A percentile compares a stretch with the other conserved stretches of the same genome.
Evolutionary conservation across 1,140 invertebrate genomes (phyloP).

Genomic region (Camponotus pennsylvanicus): DNA sequence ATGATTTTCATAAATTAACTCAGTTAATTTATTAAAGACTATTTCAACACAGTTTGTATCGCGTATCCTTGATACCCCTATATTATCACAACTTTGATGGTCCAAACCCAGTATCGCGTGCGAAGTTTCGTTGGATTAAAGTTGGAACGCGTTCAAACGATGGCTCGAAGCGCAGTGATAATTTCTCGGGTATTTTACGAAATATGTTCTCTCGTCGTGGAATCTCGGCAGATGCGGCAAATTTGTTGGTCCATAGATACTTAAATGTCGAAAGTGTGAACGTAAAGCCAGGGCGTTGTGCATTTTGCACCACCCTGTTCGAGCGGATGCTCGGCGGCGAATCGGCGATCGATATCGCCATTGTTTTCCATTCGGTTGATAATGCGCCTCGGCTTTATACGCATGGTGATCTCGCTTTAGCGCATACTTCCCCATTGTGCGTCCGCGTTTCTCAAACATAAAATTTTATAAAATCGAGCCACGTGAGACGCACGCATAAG

Average conservation of each 20-base stretch:
- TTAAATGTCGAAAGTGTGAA: constrained; percentile 58
- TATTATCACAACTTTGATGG: neutral
- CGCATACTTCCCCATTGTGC: constrained; percentile 53
- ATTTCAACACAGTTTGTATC: neutral
- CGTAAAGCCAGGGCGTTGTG: constrained; percentile 35
- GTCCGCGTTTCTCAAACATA: constrained; percentile 33
- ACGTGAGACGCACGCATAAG: neutral
- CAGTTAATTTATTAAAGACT: neutral
- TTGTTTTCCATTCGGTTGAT: constrained; percentile 75
- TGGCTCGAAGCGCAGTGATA: neutral
- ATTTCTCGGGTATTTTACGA: constrained; percentile 49
- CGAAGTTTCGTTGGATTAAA: constrained; percentile 20
- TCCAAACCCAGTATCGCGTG: neutral
- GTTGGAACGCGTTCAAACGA: constrained; percentile 4
- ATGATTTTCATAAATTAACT: constrained; percentile 1
- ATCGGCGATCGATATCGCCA: constrained; percentile 74
- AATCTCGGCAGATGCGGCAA: constrained; percentile 60
- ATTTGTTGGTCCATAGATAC: constrained; percentile 66
- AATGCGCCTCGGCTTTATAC: constrained; percentile 55
- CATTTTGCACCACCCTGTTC: neutral
- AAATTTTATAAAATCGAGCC: constrained; percentile 24
- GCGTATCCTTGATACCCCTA: neutral
- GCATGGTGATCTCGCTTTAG: constrained; percentile 49
- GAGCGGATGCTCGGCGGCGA: constrained; percentile 52
- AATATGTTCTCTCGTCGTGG: constrained; percentile 29